Percentiles rank a stretch among this genome's conserved stretches.
These are phyloP conservation scores for Scaptodrosophila lebanonensis DNA, from an alignment of 1,140 invertebrate species.

Conservation along the genomic window DNA sequence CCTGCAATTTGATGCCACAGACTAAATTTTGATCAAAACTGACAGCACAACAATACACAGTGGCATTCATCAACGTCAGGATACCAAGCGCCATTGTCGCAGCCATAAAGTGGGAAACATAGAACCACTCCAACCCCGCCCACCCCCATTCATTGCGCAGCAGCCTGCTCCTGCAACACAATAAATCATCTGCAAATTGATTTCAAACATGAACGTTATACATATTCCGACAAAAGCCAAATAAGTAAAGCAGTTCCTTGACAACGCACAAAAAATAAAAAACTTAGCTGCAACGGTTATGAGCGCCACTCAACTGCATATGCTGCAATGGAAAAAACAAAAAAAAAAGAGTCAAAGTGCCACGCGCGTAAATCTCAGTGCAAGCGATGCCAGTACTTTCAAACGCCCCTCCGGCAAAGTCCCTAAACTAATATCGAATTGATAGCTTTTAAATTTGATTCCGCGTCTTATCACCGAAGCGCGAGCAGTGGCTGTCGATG, in stretches of 20 bases:
- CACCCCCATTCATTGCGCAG: background rate
- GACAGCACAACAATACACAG: slow-evolving; percentile 70
- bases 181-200: slow-evolving; percentile 75
- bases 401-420: slow-evolving; percentile 25
- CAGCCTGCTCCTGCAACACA: slow-evolving; percentile 34
- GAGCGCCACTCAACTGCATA: slow-evolving; percentile 36
- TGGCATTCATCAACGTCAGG: slow-evolving; percentile 66
- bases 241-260: slow-evolving; percentile 31
- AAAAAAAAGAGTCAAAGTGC: slow-evolving; percentile 12
- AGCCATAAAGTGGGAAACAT: slow-evolving; percentile 34
- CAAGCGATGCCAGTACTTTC: slow-evolving; percentile 18
- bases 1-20: slow-evolving; percentile 48
- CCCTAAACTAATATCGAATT: slow-evolving; percentile 73
- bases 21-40: slow-evolving; percentile 59
- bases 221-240: slow-evolving; percentile 47
- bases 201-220: slow-evolving; percentile 42
- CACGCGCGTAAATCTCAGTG: slow-evolving; percentile 40
- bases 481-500: too few relatives aligned
- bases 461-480: slow-evolving; percentile 69
- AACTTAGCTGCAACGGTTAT: slow-evolving; percentile 32
- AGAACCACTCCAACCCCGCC: slow-evolving; percentile 1
- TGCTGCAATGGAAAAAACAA: slow-evolving; percentile 22
- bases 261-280: slow-evolving; percentile 12
- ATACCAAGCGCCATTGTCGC: slow-evolving; percentile 43
- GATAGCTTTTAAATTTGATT: slow-evolving; percentile 76